Percentiles rank a stretch among this genome's conserved stretches.
Evolutionary conservation across 2,113 vertebrate species (phyloP).

Genomic region (Nothoprocta perdicaria): DNA sequence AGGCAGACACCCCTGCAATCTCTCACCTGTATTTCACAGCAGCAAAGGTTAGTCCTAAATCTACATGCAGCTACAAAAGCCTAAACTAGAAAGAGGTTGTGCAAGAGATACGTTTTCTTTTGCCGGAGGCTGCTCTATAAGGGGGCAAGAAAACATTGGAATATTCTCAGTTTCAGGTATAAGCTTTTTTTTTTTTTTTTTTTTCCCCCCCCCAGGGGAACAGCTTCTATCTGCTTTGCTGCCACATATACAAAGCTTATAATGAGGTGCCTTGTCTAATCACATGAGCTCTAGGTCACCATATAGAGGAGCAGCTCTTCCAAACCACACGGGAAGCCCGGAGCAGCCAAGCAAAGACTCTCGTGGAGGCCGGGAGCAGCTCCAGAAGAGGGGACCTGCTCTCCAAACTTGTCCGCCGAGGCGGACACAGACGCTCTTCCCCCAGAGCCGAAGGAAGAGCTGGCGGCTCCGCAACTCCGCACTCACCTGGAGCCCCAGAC

Average conservation of each 20-base stretch:
- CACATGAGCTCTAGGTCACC: background rate
- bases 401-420: constrained; percentile 26
- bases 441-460: no score
- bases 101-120: background rate
- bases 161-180: background rate
- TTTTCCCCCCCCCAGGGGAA: background rate
- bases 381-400: background rate
- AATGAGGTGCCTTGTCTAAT: background rate
- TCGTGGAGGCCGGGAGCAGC: background rate
- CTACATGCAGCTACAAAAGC: background rate
- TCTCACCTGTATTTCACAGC: background rate
- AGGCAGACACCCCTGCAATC: background rate
- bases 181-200: background rate
- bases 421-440: no score
- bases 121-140: fast-evolving
- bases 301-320: background rate
- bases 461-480: background rate
- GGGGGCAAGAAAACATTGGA: background rate
- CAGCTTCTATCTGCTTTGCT: background rate
- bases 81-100: background rate
- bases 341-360: background rate
- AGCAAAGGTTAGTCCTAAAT: background rate
- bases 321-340: background rate
- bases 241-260: background rate
- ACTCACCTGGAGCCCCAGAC: constrained; percentile 79